These are phyloP conservation scores for Salvelinus fontinalis DNA, from an alignment of 2,113 vertebrate genomes.

Conservation along the genomic window DNA sequence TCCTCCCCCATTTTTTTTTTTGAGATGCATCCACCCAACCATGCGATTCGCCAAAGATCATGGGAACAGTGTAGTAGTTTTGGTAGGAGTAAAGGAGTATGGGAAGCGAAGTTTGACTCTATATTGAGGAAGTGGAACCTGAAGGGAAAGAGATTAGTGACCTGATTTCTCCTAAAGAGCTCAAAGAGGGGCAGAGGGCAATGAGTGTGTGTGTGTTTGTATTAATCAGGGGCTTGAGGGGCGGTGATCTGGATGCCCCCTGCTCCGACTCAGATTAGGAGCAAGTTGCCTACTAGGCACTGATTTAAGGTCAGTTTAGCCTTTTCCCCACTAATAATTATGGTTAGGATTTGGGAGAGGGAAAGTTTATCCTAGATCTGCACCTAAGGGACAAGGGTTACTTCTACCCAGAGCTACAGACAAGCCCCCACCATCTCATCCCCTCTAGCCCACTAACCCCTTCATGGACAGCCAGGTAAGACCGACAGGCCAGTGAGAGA, in stretches of 20 bases:
- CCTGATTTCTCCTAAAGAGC: constrained; percentile 67
- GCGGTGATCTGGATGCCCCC: constrained; percentile 10
- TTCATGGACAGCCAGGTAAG: constrained; percentile 19
- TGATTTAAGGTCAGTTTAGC: constrained; percentile 12
- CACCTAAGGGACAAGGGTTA: constrained; percentile 29
- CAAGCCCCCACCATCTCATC: constrained; percentile 2
- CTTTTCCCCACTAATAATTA: constrained; percentile 37
- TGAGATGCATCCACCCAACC: not conserved
- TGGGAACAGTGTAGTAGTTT: not conserved
- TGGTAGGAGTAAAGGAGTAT: not conserved
- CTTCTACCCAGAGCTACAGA: not conserved
- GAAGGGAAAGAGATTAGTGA: constrained; percentile 68
- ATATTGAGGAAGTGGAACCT: constrained; percentile 36
- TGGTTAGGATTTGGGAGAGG: constrained; percentile 20
- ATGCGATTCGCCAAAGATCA: not conserved
- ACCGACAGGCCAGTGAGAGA: constrained; percentile 26
- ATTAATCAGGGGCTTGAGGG: constrained; percentile 55
- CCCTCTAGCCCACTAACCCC: not conserved
- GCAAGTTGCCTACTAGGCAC: constrained; percentile 33
- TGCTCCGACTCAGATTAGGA: constrained; percentile 31
- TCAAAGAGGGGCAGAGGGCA: constrained; percentile 28
- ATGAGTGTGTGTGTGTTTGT: constrained; percentile 23
- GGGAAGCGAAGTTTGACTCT: not conserved
- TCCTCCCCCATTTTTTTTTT: not conserved
- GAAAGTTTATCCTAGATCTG: not conserved